Evolutionary conservation across 2,797 vertebrate species (phyloP).

Genomic region (Pagetopsis macropterus): DNA sequence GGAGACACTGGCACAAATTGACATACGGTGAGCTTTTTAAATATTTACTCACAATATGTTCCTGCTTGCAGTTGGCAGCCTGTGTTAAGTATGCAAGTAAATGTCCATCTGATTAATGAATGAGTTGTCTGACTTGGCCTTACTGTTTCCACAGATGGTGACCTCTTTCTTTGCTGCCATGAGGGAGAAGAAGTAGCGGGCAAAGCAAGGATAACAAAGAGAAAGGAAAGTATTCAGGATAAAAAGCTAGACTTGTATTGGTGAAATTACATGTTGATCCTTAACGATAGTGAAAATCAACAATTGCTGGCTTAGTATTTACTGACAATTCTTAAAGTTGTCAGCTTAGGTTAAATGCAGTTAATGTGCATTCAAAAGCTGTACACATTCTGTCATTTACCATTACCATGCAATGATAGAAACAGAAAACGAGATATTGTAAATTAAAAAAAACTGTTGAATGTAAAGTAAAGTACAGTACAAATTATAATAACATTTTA

Average conservation of each 20-base stretch:
- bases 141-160: slow-evolving; percentile 75
- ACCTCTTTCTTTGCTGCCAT: slow-evolving; percentile 65
- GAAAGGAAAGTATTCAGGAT: slow-evolving; percentile 4
- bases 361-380: neutral
- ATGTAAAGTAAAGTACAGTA: too few relatives aligned
- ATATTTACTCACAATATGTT: slow-evolving; percentile 70
- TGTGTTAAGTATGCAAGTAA: slow-evolving; percentile 44
- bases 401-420: too few relatives aligned
- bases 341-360: neutral
- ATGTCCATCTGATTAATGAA: slow-evolving; percentile 70
- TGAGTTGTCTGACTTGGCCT: slow-evolving; percentile 67
- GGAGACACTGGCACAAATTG: slow-evolving; percentile 34
- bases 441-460: too few relatives aligned
- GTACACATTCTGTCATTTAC: neutral
- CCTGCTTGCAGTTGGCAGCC: slow-evolving; percentile 42
- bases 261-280: slow-evolving; percentile 26
- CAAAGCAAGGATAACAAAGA: slow-evolving; percentile 25
- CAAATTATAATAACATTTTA: too few relatives aligned
- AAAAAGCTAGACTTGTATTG: neutral
- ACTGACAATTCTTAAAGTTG: neutral
- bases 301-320: neutral
- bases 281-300: slow-evolving; percentile 7
- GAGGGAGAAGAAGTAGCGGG: slow-evolving; percentile 21
- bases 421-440: too few relatives aligned
- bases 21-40: slow-evolving; percentile 56